These are phyloP conservation scores for Montipora sp. DNA, from an alignment of 64 coral and sea anemone species.

Conservation along the genomic window DNA sequence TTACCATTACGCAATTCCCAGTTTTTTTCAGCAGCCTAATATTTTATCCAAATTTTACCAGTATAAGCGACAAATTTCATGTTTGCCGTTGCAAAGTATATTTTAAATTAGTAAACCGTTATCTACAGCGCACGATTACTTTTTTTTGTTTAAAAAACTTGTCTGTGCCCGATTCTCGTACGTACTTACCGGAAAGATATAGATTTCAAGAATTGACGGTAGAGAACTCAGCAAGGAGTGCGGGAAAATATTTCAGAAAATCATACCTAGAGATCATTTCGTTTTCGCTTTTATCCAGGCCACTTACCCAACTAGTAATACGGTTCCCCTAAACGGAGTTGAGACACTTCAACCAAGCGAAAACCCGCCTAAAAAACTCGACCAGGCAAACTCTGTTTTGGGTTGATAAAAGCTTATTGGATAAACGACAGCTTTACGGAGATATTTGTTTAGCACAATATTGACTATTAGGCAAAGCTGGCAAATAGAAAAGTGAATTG, in stretches of 20 bases:
- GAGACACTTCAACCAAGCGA: neutral
- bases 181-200: too few species aligned
- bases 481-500: neutral
- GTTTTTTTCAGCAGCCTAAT: neutral
- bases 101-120: neutral
- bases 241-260: neutral
- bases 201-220: too few species aligned
- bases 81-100: neutral
- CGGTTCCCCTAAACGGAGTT: too few species aligned
- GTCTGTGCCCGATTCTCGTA: too few species aligned
- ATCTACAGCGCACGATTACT: neutral
- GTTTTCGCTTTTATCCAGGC: too few species aligned
- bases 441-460: conserved; percentile 5
- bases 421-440: neutral
- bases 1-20: neutral
- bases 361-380: too few species aligned
- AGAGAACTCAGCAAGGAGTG: too few species aligned
- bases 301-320: too few species aligned
- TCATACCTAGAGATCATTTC: neutral
- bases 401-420: conserved; percentile 2
- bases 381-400: neutral
- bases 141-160: neutral
- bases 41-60: neutral
- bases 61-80: neutral
- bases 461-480: conserved; percentile 7